A percentile compares a stretch with the other conserved stretches of the same genome.
These are phyloP conservation scores for Pachymerium ferrugineum DNA, from an alignment of 2,888 invertebrate genomes.

Conservation along the genomic window DNA sequence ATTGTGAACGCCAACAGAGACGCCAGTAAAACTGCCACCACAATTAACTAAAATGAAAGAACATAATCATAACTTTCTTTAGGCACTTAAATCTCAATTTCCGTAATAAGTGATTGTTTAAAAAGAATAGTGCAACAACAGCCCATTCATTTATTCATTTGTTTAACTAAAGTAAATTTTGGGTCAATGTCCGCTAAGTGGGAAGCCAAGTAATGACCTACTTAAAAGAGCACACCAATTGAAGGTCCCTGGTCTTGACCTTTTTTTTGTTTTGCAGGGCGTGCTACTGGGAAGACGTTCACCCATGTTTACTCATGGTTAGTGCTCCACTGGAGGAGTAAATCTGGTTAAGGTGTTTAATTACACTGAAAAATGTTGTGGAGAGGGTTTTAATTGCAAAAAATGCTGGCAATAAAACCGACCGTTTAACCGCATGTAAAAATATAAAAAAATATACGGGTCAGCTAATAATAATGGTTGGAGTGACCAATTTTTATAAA, in stretches of 20 bases:
- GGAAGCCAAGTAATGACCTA: conserved; percentile 1
- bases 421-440: too few relatives aligned
- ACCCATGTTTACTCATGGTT: not conserved
- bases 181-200: not conserved
- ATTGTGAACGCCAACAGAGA: not conserved
- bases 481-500: too few relatives aligned
- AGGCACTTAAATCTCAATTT: not conserved
- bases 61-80: not conserved
- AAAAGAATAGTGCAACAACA: too few relatives aligned
- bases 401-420: too few relatives aligned
- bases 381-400: too few relatives aligned
- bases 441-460: too few relatives aligned
- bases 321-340: too few relatives aligned
- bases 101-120: too few relatives aligned
- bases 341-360: too few relatives aligned
- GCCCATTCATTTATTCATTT: too few relatives aligned
- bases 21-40: conserved; percentile 25
- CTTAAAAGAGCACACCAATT: not conserved
- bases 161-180: not conserved
- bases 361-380: too few relatives aligned
- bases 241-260: conserved; percentile 20
- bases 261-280: not conserved
- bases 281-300: not conserved
- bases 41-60: not conserved
- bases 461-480: too few relatives aligned